phyloP scores from a whole-genome alignment of 2,888 invertebrate genomes.

The Amiota minor region DNA sequence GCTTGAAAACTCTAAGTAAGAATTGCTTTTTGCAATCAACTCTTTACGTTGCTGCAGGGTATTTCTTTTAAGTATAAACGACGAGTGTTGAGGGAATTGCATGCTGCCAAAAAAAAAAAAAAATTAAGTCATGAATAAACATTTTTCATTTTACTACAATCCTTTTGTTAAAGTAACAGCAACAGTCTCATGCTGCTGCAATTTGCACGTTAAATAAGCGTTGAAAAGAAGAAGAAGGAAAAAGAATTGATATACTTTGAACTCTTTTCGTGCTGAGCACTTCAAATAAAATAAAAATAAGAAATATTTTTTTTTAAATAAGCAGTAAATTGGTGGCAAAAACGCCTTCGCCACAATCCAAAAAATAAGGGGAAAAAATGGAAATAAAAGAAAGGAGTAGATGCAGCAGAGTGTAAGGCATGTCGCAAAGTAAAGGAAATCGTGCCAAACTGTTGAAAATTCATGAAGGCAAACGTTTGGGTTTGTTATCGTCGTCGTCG shows the following conservation, averaged over 20 bases:
- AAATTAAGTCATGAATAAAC: constrained; percentile 49
- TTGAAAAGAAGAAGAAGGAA: constrained; percentile 6
- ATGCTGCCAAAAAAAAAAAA: constrained; percentile 30
- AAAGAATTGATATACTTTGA: constrained; percentile 22
- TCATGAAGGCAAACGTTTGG: constrained; percentile 46
- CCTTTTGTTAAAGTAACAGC: constrained; percentile 39
- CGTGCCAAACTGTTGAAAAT: constrained; percentile 54
- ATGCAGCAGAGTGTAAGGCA: background rate
- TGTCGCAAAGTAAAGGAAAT: constrained; percentile 31
- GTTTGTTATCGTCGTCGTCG: constrained; percentile 43
- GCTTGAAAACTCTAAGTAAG: too few relatives aligned
- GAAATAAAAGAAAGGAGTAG: constrained; percentile 34
- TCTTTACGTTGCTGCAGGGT: too few relatives aligned
- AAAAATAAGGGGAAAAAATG: constrained; percentile 11
- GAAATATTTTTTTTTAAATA: too few relatives aligned
- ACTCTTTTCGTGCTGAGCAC: constrained; percentile 31
- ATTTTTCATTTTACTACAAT: constrained; percentile 46
- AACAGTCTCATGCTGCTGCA: background rate
- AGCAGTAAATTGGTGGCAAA: constrained; percentile 47
- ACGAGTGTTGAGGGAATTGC: too few relatives aligned
- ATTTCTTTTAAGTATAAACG: too few relatives aligned
- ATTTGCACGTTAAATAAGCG: background rate
- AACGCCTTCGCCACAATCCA: background rate
- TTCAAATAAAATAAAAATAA: constrained; percentile 50
- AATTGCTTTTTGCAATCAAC: too few relatives aligned